Evolutionary conservation across 2,888 invertebrate genomes (phyloP), one percentile per base, ranked within the genome.

Genomic region (Caenorhabditis virilis): DNA sequence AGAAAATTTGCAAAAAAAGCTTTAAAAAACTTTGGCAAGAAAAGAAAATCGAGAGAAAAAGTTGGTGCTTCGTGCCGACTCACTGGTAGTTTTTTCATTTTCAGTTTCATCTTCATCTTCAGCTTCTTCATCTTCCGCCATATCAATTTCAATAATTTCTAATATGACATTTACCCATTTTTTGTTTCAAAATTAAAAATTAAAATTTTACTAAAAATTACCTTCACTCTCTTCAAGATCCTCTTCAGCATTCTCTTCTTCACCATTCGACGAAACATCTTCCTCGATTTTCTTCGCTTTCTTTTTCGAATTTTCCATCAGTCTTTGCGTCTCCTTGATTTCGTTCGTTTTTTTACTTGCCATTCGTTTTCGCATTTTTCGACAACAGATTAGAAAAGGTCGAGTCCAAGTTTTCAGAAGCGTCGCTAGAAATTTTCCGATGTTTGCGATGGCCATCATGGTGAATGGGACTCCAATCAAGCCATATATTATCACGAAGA

Each of bases 401-500:
- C 66, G 46, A 0, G 75, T 65, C 66, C 77, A 74, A 13, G 64
- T 36, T 47, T 78, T 78, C 48, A 80, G 55, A 20, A 80, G 53
- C 1, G 75, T 68, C 3, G 79, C 78, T 38, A 80, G 53, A 51
- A 80, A 80, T 49, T 80, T 80, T 38, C 80, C 80, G 30, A 80
- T 61, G 53, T 80, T 80, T 0, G 80, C 80, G 15, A 80, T 77
- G 18, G 77, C 79, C 57, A 80, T 65, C 80, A 80, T 78, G 0
- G 79, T 71, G 35, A 77, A 75, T n/a, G 80, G 80, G 5, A 80
- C 78, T 25, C 80, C 80, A 36, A 80, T 64, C 23, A 79, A 61
- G 9, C 80, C 80, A 49, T 80, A 80, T 43, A 78, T 62, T 7
- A 80, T 80, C 13, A 80, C 80, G 38, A 80, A 80, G 6, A 78